phyloP scores from a whole-genome alignment of 2,797 vertebrate species.

The Propithecus perrieri region DNA sequence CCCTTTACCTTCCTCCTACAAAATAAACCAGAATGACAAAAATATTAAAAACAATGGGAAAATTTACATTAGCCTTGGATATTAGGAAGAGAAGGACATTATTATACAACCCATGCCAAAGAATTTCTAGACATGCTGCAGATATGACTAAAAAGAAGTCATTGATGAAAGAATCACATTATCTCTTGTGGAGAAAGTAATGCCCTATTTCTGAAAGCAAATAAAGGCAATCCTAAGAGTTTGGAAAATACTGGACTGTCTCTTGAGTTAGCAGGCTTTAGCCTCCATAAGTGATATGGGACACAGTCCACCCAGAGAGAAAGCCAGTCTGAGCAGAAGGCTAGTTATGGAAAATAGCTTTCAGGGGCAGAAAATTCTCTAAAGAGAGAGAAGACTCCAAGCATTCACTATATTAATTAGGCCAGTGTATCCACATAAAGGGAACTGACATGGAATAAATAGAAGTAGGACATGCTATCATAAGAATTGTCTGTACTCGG shows the following conservation, averaged over 20 bases:
- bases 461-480: neutral
- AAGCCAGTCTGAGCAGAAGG: neutral
- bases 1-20: neutral
- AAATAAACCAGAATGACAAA: neutral
- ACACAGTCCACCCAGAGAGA: neutral
- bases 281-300: neutral
- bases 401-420: neutral
- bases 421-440: neutral
- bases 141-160: neutral
- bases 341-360: neutral
- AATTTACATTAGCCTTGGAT: neutral
- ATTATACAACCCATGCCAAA: neutral
- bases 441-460: neutral
- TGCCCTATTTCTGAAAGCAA: neutral
- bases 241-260: neutral
- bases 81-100: neutral
- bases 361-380: neutral
- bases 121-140: neutral
- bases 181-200: neutral
- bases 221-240: neutral
- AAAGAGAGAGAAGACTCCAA: neutral
- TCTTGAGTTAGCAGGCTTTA: neutral
- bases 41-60: neutral
- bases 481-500: neutral
- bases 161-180: neutral